phyloP scores from a whole-genome alignment of 2,888 invertebrate genomes.

The Noctuana brunneofusca region DNA sequence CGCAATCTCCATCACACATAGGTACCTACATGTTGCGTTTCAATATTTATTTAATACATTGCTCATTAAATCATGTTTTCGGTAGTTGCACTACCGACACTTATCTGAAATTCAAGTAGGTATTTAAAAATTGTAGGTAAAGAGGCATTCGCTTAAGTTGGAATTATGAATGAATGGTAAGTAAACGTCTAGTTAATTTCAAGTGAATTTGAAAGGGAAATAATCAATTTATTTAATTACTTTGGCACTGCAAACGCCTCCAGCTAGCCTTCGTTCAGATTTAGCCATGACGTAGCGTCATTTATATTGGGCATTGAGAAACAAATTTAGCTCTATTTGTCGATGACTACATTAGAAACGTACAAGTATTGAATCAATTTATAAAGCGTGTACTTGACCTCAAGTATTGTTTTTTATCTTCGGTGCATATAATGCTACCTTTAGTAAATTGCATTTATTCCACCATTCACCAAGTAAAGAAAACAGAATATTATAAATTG shows the following conservation, averaged over 20 bases:
- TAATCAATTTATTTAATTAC: conserved; percentile 77
- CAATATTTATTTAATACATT: conserved; percentile 33
- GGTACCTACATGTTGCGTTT: conserved; percentile 18
- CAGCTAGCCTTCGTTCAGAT: conserved; percentile 75
- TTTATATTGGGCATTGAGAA: conserved; percentile 63
- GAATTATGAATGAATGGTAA: conserved; percentile 25
- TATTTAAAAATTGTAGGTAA: background rate
- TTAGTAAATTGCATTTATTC: background rate
- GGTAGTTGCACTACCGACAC: too few relatives aligned
- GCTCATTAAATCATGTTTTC: conserved; percentile 22
- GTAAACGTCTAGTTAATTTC: conserved; percentile 37
- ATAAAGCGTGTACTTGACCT: conserved; percentile 9
- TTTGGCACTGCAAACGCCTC: conserved; percentile 69
- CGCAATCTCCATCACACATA: conserved; percentile 24
- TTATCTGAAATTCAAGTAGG: background rate
- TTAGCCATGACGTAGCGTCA: conserved; percentile 71
- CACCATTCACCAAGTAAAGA: too few relatives aligned
- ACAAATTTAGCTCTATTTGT: conserved; percentile 64
- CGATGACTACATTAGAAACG: conserved; percentile 58
- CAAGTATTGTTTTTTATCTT: background rate
- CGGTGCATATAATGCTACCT: background rate
- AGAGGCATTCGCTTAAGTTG: background rate
- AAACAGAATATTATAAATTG: too few relatives aligned
- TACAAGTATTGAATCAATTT: conserved; percentile 1
- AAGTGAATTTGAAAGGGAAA: conserved; percentile 76